Conservation (phyloP, 2,113 vertebrate species). For the Corynorhinus townsendii region DNA sequence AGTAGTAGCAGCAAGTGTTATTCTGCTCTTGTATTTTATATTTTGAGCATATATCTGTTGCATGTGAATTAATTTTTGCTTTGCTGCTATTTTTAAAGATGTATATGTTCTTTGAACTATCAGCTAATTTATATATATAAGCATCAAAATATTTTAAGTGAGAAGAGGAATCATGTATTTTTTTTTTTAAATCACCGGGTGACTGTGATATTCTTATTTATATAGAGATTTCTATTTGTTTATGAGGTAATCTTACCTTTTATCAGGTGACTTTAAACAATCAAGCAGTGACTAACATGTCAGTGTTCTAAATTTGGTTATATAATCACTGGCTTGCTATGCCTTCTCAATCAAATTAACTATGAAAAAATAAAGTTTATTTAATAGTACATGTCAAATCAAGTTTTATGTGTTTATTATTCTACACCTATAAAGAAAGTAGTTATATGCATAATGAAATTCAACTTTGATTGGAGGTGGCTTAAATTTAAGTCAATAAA, state of each 20-base stretch:
- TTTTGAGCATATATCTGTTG: not conserved
- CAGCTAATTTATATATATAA: not conserved
- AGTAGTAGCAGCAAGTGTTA: not conserved
- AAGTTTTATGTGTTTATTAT: not conserved
- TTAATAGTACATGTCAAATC: slow-evolving; percentile 29
- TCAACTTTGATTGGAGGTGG: not conserved
- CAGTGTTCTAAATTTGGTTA: not conserved
- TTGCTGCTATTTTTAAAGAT: not conserved
- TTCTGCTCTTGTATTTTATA: not conserved
- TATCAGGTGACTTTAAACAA: slow-evolving; percentile 1
- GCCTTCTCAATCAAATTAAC: not conserved
- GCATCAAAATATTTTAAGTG: slow-evolving; percentile 23
- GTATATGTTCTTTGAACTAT: slow-evolving; percentile 17
- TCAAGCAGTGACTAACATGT: not conserved
- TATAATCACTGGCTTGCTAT: not conserved
- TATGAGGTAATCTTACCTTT: not conserved
- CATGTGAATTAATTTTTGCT: slow-evolving; percentile 1
- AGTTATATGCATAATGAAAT: slow-evolving; percentile 30
- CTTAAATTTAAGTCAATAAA: slow-evolving; percentile 36
- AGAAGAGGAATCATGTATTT: not conserved
- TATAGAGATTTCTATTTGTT: slow-evolving; percentile 2
- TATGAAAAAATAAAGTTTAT: slow-evolving; percentile 6
- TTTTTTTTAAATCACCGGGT: not conserved
- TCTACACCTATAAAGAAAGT: not conserved
- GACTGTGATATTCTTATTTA: not conserved